A percentile compares a stretch with the other conserved stretches of the same genome.
phyloP scores from a whole-genome alignment of 2,888 invertebrate genomes.

The Conus canariensis region DNA sequence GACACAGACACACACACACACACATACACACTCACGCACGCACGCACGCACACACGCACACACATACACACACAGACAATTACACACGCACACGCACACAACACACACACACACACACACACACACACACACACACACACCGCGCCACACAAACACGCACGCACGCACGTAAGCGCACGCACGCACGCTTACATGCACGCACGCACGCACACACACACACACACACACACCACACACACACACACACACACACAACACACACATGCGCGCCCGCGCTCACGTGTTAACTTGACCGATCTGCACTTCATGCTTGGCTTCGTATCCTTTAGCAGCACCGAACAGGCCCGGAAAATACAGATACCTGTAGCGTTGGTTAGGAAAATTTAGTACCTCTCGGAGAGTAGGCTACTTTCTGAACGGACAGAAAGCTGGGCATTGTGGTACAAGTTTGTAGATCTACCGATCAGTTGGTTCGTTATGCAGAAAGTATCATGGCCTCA shows the following conservation, averaged over 20 bases:
- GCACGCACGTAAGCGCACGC: background rate
- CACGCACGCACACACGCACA: background rate
- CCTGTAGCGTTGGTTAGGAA: no score
- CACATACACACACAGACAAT: background rate
- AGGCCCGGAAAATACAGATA: no score
- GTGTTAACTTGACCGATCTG: no score
- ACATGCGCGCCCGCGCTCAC: no score
- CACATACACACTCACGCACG: background rate
- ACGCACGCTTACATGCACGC: background rate
- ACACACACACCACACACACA: background rate
- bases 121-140: background rate
- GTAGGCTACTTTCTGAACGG: no score
- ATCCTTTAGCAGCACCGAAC: no score
- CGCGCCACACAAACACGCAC: background rate
- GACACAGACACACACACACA: background rate
- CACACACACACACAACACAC: background rate
- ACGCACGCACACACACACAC: background rate
- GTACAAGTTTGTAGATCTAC: no score
- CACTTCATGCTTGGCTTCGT: no score
- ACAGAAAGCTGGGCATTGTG: no score
- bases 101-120: background rate
- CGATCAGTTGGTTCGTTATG: no score
- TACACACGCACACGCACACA: background rate
- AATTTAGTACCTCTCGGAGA: no score
- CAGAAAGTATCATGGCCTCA: no score